phyloP scores from a whole-genome alignment of 2,113 vertebrate genomes.

The Synodontis membranacea region DNA sequence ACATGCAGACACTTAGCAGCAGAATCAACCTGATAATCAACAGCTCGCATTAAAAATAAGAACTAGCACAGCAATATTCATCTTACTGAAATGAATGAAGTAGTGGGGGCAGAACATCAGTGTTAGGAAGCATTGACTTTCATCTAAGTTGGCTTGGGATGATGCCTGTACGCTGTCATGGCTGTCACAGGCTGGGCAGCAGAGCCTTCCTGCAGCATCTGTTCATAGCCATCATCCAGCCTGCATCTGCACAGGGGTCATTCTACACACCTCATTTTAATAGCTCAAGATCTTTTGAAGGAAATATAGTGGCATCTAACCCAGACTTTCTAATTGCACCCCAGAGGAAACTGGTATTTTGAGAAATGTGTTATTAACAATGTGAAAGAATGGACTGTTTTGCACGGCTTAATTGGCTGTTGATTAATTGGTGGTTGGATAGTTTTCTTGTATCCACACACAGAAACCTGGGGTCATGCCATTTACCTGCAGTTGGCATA shows the following conservation, averaged over 20 bases:
- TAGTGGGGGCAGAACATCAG: neutral
- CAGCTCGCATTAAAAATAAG: neutral
- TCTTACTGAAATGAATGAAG: neutral
- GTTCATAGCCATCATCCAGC: constrained; percentile 40
- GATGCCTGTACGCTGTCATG: constrained; percentile 39
- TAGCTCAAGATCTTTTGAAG: constrained; percentile 18
- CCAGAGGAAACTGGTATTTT: neutral
- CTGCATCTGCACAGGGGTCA: constrained; percentile 20
- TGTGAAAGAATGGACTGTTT: neutral
- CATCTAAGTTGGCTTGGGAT: constrained; percentile 12
- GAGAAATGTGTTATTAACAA: neutral
- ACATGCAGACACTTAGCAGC: neutral
- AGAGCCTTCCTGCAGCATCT: constrained; percentile 38
- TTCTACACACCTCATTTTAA: constrained; percentile 39
- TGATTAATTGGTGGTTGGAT: too few relatives aligned
- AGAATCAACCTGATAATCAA: neutral
- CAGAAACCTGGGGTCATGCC: neutral
- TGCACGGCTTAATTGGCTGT: constrained; percentile 3
- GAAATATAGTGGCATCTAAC: constrained; percentile 15
- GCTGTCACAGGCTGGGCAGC: constrained; percentile 25
- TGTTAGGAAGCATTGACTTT: neutral
- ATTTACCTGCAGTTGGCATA: constrained; percentile 17
- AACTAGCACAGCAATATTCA: neutral
- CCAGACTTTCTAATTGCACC: constrained; percentile 17
- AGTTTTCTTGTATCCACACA: constrained; percentile 6